Base-by-base conservation (phyloP, 2,888 invertebrate species). In the Watsonalla binaria region DNA sequence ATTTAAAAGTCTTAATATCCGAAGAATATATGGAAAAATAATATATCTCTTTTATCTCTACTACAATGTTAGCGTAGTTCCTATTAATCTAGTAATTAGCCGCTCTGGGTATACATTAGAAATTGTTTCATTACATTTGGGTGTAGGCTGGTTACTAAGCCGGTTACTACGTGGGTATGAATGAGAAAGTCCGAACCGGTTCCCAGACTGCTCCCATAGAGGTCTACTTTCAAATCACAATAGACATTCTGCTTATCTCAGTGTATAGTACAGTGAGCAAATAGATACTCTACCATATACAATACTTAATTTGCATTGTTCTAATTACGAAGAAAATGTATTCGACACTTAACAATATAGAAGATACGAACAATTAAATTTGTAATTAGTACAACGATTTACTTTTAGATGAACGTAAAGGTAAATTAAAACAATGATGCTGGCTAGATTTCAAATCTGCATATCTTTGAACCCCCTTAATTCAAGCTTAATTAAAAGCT, bases 111-210 rank as follows among this genome's bases (percentile, higher is more conserved):
- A 57, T 61, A 63, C 63, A 67, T 37, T 49, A 70, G 68, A 69
- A 74, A 72, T 70, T 65, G 66, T 65, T 54, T 47, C 51, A 53
- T 56, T 71, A 69, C 66, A 71, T 70, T 75, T 78, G 64, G 70
- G 70, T 67, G 62, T 62, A 60, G 59, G 56, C 53, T 35, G 53
- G 57, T 63, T 62, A 68, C 66, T 61, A 64, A 71, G 72, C 72
- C 70, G 74, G 74, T 78, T 67, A 45, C 60, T 64, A 74, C 82
- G 84, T 83, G 80, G 84, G 83, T 77, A 78, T 88, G 84, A 86
- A 86, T 86, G 85, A 89, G 90, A 90, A 90, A 90, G 90, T 85
- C 80, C 72, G 71, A 79, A 90, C 90, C 90, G 90, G 90, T 90
- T 78, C 73, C 73, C 66, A 64, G 56, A 54, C 63, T 61, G 75